Conservation (phyloP, 2,797 vertebrate genomes). For the Pantherophis vulpinus region DNA sequence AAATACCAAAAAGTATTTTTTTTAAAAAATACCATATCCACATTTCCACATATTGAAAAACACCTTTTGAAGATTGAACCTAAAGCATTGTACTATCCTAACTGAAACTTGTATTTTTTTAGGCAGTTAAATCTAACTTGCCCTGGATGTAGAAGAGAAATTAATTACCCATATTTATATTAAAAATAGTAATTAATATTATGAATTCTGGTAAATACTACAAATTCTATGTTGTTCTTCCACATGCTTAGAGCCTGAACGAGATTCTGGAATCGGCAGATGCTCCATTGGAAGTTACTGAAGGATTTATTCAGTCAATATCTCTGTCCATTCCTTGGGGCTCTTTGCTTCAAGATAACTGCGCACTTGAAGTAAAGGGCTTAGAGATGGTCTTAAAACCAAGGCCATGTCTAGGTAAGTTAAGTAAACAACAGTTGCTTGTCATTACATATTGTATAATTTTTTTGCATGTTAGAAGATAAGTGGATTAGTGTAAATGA, state of each 20-base stretch:
- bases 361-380: conserved; percentile 91
- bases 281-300: conserved; percentile 91
- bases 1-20: neutral
- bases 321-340: conserved; percentile 95
- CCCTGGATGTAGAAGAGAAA: neutral
- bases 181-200: neutral
- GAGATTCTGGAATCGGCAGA: conserved; percentile 95
- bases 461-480: neutral
- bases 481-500: neutral
- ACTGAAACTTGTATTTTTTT: neutral
- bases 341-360: conserved; percentile 93
- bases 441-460: neutral
- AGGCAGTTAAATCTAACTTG: neutral
- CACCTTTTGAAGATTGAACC: neutral
- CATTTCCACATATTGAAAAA: neutral
- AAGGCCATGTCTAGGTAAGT: conserved; percentile 87
- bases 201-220: neutral
- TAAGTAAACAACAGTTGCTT: conserved; percentile 16
- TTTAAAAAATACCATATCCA: neutral
- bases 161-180: neutral
- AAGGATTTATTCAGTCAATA: conserved; percentile 97
- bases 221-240: conserved; percentile 29
- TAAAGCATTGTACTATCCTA: neutral
- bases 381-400: conserved; percentile 93
- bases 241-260: conserved; percentile 84